Conservation (phyloP, 2,888 invertebrate species). For the Drosophila longiperda region DNA sequence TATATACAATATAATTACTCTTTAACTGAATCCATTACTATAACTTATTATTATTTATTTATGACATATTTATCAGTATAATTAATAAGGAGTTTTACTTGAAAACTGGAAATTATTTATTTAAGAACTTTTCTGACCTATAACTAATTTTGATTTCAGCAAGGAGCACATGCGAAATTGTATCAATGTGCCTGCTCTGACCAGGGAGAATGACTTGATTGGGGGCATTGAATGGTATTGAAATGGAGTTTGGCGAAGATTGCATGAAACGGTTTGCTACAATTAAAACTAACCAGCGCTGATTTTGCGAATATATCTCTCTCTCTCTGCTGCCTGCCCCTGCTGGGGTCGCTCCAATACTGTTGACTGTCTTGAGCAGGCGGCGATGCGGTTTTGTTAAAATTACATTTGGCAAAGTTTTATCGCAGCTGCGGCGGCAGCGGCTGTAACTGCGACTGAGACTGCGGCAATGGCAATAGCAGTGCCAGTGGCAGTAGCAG, state of each 20-base stretch:
- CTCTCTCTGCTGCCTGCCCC: slow-evolving; percentile 18
- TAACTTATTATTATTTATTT: too few species aligned
- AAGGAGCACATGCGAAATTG: not conserved
- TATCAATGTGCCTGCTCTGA: not conserved
- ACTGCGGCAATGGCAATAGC: slow-evolving; percentile 55
- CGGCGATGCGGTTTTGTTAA: slow-evolving; percentile 81
- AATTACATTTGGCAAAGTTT: slow-evolving; percentile 81
- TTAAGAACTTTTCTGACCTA: not conserved
- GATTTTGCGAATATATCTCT: slow-evolving; percentile 66
- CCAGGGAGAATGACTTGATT: not conserved
- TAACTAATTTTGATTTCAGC: not conserved
- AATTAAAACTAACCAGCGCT: slow-evolving; percentile 81
- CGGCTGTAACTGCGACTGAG: slow-evolving; percentile 33
- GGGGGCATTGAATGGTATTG: slow-evolving; percentile 31
- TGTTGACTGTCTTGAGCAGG: slow-evolving; percentile 72
- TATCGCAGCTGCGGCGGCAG: slow-evolving; percentile 70
- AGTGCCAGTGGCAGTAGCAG: slow-evolving; percentile 18
- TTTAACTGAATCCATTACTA: not conserved
- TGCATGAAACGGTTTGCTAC: slow-evolving; percentile 80
- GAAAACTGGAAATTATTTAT: not conserved
- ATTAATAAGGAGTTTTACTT: not conserved
- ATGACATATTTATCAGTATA: not conserved
- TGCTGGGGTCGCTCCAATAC: slow-evolving; percentile 24
- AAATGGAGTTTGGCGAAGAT: slow-evolving; percentile 69
- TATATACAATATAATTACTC: not conserved